Evolutionary conservation across 2,888 invertebrate genomes (phyloP).

Genomic region (Heliconius hortense): DNA sequence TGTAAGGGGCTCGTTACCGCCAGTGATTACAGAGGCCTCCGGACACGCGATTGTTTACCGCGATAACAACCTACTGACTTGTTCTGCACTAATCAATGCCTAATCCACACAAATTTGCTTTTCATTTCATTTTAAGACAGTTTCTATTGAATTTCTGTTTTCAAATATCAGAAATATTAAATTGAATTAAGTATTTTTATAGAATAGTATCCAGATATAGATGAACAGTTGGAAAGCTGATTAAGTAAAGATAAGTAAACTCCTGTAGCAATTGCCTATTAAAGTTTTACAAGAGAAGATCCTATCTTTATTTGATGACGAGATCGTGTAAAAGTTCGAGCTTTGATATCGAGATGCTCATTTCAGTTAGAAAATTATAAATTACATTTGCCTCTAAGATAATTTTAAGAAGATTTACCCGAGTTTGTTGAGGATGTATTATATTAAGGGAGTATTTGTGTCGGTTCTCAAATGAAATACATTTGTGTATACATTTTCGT

Average conservation of each 20-base stretch:
- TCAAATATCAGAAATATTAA: not conserved
- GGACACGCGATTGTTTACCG: conserved; percentile 65
- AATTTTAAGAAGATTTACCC: conserved; percentile 36
- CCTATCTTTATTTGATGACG: conserved; percentile 50
- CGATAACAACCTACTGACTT: conserved; percentile 52
- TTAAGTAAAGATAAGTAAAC: conserved; percentile 44
- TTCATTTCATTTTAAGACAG: conserved; percentile 32
- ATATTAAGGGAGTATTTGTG: conserved; percentile 24
- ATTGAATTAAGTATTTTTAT: not conserved
- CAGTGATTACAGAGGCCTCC: conserved; percentile 64
- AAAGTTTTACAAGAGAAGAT: conserved; percentile 49
- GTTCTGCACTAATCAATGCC: conserved; percentile 51
- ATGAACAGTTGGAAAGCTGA: conserved; percentile 38
- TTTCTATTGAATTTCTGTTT: not conserved
- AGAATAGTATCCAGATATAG: conserved; percentile 20
- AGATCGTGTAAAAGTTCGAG: conserved; percentile 47
- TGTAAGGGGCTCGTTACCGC: conserved; percentile 57
- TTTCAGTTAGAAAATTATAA: conserved; percentile 50
- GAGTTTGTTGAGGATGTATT: conserved; percentile 39
- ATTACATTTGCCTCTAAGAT: conserved; percentile 48
- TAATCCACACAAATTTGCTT: conserved; percentile 40
- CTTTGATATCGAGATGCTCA: conserved; percentile 50
- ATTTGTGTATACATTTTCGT: conserved; percentile 8
- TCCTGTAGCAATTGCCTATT: conserved; percentile 46
- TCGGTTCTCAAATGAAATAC: conserved; percentile 17